Base-by-base conservation (phyloP, 2,888 invertebrate genomes). In the Sinotaia quadrata region DNA sequence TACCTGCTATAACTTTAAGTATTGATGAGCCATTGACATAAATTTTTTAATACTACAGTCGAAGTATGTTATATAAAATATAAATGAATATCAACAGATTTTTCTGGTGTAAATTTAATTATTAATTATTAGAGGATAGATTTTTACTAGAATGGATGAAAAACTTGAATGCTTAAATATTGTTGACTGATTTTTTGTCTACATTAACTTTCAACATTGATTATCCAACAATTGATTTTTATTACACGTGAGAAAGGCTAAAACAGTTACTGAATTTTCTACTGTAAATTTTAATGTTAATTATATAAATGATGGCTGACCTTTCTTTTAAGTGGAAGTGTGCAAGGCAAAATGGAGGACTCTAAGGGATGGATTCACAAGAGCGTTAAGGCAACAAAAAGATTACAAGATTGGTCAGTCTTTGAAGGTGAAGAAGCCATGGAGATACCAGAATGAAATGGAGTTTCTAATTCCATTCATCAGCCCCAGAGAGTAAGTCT, bases 361-460 rank as follows among this genome's bases (percentile, higher is more conserved):
- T 15, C 29, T 62, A 18, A 27, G 62, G 29, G 62, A 62, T 24
- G 62, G 62, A 15, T 62, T 62, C 36, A 62, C 62, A 31, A 62
- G 62, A 36, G 51, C 62, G 15, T 52, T 62, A 27, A 49, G 62
- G 36, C 62, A 62, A 18, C 62, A 62, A 37, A 62, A 31, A 27
- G 62, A 62, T 24, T 29, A 36, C 21, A 62, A 33, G 37, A 62
- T 36, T 49, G 62, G 47, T 8, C n/a, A 29, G 24, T 34, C 62
- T 4, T 10, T 29, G 1, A 62, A 52, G 52, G 47, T 24, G 27
- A 62, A 51, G 27, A 62, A 62, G 24, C 62, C 62, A 36, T 62
- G 62, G 62, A n/a, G 62, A 62, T 62, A 51, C 33, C 62, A 62
- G 51, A 62, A 24, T 12, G 62, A 62, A 62, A 62, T 62, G 62